phyloP scores from a whole-genome alignment of 1,140 invertebrate genomes.

The Zaprionus tsacasi region DNA sequence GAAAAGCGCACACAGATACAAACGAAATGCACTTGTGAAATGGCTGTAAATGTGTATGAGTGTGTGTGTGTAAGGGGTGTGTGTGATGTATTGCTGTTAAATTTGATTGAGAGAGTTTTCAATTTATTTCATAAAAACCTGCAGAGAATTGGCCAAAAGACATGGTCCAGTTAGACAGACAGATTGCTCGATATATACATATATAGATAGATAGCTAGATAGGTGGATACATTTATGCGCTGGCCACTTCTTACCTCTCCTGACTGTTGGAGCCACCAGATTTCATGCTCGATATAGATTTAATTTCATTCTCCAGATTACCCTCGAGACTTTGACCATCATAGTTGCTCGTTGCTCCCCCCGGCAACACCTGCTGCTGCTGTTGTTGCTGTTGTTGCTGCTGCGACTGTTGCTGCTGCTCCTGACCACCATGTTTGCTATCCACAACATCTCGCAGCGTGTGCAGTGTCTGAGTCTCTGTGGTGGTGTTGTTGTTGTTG shows the following conservation, averaged over 20 bases:
- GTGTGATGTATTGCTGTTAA: conserved; percentile 18
- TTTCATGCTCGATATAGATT: conserved; percentile 87
- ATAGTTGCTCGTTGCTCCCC: conserved; percentile 43
- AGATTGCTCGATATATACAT: no score
- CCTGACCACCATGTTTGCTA: conserved; percentile 51
- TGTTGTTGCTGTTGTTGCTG: conserved; percentile 31
- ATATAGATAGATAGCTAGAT: neutral
- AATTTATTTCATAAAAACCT: conserved; percentile 14
- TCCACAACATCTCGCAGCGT: conserved; percentile 69
- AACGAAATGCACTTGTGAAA: conserved; percentile 30
- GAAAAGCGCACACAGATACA: conserved; percentile 27
- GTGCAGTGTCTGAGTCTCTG: conserved; percentile 57
- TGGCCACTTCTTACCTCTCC: conserved; percentile 83
- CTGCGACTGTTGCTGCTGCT: conserved; percentile 41
- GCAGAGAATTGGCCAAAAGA: neutral
- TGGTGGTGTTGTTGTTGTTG: conserved; percentile 51
- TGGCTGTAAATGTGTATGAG: conserved; percentile 4
- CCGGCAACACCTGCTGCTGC: conserved; percentile 2
- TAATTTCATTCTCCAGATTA: conserved; percentile 91
- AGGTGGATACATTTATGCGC: no score
- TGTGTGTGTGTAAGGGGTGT: conserved; percentile 14
- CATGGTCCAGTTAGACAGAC: neutral
- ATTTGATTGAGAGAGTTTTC: conserved; percentile 14
- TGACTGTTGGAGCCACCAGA: conserved; percentile 88
- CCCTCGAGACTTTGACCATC: conserved; percentile 73